A percentile compares a stretch with the other conserved stretches of the same genome.
phyloP scores from a whole-genome alignment of 2,888 invertebrate species.

The Limnephilus rhombicus region DNA sequence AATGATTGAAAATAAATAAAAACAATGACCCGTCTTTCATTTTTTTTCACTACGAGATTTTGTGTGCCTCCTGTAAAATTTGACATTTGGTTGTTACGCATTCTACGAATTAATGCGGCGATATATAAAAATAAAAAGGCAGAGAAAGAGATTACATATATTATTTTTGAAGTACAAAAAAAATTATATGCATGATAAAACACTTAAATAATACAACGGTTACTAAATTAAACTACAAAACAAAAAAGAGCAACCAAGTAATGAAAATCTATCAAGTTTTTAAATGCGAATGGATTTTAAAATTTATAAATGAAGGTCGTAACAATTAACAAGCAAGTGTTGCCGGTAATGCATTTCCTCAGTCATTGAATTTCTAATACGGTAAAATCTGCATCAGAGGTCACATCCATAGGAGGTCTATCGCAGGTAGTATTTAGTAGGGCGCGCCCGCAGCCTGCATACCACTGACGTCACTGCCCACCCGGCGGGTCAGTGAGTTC shows the following conservation, averaged over 20 bases:
- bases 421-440: neutral
- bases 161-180: no score
- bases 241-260: neutral
- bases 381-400: neutral
- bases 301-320: neutral
- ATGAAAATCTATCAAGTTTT: neutral
- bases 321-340: neutral
- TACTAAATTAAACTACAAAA: no score
- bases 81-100: no score
- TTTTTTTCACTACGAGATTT: no score
- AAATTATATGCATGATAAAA: no score
- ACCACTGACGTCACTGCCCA: neutral
- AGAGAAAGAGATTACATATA: no score
- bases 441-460: neutral
- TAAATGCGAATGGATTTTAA: neutral
- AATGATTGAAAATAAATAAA: no score
- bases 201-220: no score
- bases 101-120: no score
- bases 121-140: no score
- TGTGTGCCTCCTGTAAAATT: no score
- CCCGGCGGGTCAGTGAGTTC: neutral
- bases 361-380: neutral
- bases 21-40: no score
- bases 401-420: neutral
- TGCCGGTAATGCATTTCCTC: neutral